phyloP scores from a whole-genome alignment of 2,113 vertebrate genomes.

The Gnathonemus echidnorhynchus region DNA sequence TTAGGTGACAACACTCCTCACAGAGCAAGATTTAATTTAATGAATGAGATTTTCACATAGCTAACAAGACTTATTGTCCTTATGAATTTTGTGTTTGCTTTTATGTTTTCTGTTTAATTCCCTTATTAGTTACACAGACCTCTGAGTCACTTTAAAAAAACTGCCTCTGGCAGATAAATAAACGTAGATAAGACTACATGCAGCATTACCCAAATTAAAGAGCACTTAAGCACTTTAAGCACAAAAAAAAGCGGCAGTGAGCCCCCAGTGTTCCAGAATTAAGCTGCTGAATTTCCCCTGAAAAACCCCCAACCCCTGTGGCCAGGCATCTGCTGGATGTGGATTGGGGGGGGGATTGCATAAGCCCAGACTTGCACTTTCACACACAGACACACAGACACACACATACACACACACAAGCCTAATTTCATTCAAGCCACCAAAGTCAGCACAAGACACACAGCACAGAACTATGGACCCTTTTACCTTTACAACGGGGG shows the following conservation, averaged over 20 bases:
- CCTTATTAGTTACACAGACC: background rate
- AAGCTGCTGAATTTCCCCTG: background rate
- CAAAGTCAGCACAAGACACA: background rate
- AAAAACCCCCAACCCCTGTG: background rate
- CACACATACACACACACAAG: background rate
- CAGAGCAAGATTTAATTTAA: background rate
- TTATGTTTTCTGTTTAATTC: background rate
- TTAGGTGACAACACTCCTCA: background rate
- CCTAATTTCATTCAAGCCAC: background rate
- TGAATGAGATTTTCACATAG: background rate
- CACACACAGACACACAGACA: constrained; percentile 26
- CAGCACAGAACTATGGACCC: background rate
- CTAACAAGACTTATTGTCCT: background rate
- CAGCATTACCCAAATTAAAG: background rate
- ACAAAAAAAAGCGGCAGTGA: background rate
- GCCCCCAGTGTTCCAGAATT: background rate
- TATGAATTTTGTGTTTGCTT: background rate
- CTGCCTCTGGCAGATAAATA: background rate
- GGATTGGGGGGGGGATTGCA: background rate
- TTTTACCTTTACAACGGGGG: background rate
- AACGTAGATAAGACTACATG: background rate
- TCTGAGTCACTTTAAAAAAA: background rate
- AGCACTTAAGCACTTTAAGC: too few species aligned
- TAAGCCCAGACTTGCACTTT: background rate
- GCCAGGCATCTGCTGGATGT: background rate